A percentile compares a stretch with the other conserved stretches of the same genome.
Evolutionary conservation across 2,888 invertebrate genomes (phyloP).

Genomic region (Metellina segmentata): DNA sequence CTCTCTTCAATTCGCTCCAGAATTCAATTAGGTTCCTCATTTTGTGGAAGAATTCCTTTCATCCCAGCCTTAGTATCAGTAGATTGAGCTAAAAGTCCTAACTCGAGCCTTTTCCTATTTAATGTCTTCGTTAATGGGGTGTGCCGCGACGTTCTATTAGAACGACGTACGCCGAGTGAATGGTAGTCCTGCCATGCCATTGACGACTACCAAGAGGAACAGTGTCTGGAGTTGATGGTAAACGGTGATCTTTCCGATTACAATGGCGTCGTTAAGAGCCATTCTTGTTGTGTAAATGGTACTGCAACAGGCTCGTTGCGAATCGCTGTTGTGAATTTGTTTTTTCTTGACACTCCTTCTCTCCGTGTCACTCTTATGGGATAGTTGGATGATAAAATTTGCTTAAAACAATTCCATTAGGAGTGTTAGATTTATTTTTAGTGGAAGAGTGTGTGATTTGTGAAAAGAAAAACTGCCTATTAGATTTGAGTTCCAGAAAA

Average conservation of each 20-base stretch:
- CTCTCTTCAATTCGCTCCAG: neutral
- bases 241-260: conserved; percentile 31
- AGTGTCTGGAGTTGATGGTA: neutral
- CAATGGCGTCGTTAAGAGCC: conserved; percentile 1
- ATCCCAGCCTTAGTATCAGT: neutral
- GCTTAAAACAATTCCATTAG: too few relatives aligned
- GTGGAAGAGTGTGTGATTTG: too few relatives aligned
- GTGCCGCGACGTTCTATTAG: neutral
- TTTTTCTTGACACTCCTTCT: too few relatives aligned
- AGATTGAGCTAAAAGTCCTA: conserved; percentile 3
- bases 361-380: too few relatives aligned
- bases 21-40: conserved; percentile 24
- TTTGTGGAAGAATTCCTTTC: neutral
- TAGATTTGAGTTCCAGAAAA: too few relatives aligned
- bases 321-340: too few relatives aligned
- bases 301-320: neutral
- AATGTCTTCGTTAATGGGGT: conserved; percentile 18
- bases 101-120: conserved; percentile 13
- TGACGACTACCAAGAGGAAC: neutral
- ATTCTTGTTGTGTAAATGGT: neutral
- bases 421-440: too few relatives aligned
- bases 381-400: too few relatives aligned
- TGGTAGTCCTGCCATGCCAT: neutral
- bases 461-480: too few relatives aligned
- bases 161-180: neutral